Percentiles rank a stretch among this genome's conserved stretches.
Conservation (phyloP, 2,797 vertebrate species). For the Cossypha heuglini region DNA sequence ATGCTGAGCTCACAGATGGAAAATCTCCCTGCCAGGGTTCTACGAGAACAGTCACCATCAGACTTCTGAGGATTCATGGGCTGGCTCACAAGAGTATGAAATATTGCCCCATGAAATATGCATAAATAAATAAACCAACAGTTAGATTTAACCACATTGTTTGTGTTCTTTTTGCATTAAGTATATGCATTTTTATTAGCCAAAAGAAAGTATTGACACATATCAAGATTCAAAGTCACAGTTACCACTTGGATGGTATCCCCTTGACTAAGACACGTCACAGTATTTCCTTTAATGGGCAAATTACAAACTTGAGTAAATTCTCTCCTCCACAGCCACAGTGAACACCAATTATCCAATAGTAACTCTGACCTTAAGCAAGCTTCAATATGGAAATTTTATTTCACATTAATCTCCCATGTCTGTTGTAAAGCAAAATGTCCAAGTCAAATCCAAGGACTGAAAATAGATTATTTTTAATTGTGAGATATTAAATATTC, state of each 20-base stretch:
- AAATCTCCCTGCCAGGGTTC: background rate
- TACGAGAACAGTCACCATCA: background rate
- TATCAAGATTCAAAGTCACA: background rate
- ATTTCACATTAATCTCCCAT: background rate
- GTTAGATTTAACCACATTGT: background rate
- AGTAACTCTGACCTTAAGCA: slow-evolving; percentile 46
- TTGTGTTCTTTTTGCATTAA: background rate
- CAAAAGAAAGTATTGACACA: background rate
- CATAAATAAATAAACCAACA: background rate
- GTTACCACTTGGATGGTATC: slow-evolving; percentile 10
- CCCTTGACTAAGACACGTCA: background rate
- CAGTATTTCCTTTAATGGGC: slow-evolving; percentile 29
- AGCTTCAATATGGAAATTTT: slow-evolving; percentile 35
- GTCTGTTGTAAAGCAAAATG: slow-evolving; percentile 21
- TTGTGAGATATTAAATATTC: background rate
- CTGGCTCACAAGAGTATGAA: background rate
- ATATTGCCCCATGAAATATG: background rate
- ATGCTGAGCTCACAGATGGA: background rate
- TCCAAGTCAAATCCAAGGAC: background rate
- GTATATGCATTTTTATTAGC: background rate
- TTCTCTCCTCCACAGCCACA: slow-evolving; percentile 38
- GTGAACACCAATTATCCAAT: slow-evolving; percentile 19
- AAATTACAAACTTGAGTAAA: slow-evolving; percentile 29
- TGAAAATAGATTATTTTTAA: background rate
- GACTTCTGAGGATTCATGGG: background rate